Percentiles rank a stretch among this genome's conserved stretches.
These are phyloP conservation scores for Scolopax rusticola DNA, from an alignment of 2,797 vertebrate species.

Conservation along the genomic window DNA sequence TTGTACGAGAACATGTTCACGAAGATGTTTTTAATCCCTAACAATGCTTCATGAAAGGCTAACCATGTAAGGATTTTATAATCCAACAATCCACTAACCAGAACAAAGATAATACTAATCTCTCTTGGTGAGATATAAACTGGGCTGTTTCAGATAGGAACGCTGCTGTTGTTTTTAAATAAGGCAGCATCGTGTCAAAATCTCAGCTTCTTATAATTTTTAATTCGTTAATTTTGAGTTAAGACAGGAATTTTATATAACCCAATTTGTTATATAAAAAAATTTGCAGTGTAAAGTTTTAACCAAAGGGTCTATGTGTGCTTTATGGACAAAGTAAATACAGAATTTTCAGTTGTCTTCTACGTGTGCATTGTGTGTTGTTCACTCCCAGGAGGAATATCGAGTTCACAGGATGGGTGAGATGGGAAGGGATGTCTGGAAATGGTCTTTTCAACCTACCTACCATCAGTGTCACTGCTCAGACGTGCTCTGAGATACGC, in stretches of 20 bases:
- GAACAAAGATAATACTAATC: conserved; percentile 62
- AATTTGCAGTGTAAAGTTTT: not conserved
- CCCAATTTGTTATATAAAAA: not conserved
- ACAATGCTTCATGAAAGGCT: conserved; percentile 47
- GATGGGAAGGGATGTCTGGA: not conserved
- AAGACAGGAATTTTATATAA: not conserved
- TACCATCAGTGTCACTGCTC: not conserved
- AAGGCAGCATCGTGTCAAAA: not conserved
- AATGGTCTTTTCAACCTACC: not conserved
- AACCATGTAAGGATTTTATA: conserved; percentile 57
- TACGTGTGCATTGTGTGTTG: rapidly evolving
- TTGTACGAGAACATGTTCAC: not conserved
- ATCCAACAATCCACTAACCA: conserved; percentile 54
- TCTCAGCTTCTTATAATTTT: not conserved
- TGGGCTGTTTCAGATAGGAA: not conserved
- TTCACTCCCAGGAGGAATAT: not conserved
- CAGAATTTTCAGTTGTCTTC: not conserved
- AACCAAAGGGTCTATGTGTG: rapidly evolving
- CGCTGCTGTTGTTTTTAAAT: not conserved
- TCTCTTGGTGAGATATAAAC: conserved; percentile 1
- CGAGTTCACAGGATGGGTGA: not conserved
- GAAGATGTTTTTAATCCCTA: conserved; percentile 43
- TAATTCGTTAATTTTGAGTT: not conserved
- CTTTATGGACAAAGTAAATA: not conserved
- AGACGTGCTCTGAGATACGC: rapidly evolving